Evolutionary conservation across 2,888 invertebrate species (phyloP).

Genomic region (Seladonia tumulorum): DNA sequence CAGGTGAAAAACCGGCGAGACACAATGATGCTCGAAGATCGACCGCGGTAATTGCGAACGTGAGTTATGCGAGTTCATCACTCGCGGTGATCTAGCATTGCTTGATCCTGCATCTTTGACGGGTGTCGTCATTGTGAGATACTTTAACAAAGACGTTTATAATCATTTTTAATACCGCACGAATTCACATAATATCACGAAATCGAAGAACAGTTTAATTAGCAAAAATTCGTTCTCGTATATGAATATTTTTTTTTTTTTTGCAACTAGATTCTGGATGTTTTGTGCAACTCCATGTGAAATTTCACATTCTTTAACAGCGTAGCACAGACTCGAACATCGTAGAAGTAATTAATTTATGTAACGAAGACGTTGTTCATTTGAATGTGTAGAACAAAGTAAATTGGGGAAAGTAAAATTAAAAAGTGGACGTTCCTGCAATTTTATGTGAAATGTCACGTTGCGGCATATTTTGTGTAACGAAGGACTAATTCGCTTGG

Average conservation of each 20-base stretch:
- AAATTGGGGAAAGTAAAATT: neutral
- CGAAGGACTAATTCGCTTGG: neutral
- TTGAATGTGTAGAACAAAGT: neutral
- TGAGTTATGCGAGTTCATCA: slow-evolving; percentile 51
- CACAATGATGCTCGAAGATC: slow-evolving; percentile 60
- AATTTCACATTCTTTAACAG: neutral
- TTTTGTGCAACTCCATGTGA: neutral
- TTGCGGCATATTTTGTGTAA: neutral
- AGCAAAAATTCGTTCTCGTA: neutral
- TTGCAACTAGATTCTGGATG: neutral
- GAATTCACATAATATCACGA: neutral
- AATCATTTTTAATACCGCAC: neutral
- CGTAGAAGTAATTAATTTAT: neutral
- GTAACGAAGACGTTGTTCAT: neutral
- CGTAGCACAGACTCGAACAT: neutral
- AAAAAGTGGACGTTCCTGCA: neutral
- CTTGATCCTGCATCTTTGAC: slow-evolving; percentile 30
- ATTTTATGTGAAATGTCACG: neutral
- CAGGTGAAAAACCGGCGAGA: slow-evolving; percentile 46
- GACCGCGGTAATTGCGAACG: slow-evolving; percentile 50
- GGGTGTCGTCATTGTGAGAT: slow-evolving; percentile 31
- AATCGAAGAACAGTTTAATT: neutral
- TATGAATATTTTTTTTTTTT: neutral
- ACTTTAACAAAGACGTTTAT: slow-evolving; percentile 27
- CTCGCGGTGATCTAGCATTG: slow-evolving; percentile 18